Evolutionary conservation across 2,113 vertebrate species (phyloP).

Genomic region (Lepus americanus): DNA sequence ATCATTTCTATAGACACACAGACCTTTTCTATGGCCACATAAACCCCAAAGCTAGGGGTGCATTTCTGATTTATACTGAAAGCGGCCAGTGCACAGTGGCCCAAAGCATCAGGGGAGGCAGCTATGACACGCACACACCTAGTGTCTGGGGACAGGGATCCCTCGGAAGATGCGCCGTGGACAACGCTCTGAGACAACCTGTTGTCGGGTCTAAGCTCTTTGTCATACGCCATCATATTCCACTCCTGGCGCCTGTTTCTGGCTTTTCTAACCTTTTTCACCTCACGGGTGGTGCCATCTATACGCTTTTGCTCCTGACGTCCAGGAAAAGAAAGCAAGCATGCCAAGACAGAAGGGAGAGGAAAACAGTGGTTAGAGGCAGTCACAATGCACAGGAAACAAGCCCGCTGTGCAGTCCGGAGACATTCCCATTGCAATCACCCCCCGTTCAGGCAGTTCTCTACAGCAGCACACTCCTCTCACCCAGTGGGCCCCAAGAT

Average conservation of each 20-base stretch:
- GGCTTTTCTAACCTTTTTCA: conserved; percentile 99
- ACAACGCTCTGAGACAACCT: conserved; percentile 95
- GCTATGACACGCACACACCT: conserved; percentile 89
- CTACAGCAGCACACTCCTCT: neutral
- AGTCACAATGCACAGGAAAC: conserved; percentile 81
- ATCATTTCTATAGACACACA: conserved; percentile 28
- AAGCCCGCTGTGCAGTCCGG: conserved; percentile 76
- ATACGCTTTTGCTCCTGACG: conserved; percentile 96
- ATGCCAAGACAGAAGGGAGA: conserved; percentile 86
- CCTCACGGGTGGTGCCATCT: conserved; percentile 97
- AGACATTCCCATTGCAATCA: conserved; percentile 59
- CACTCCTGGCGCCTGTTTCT: conserved; percentile 99
- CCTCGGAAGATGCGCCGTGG: conserved; percentile 96
- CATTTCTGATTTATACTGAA: conserved; percentile 16
- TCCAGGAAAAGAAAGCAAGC: conserved; percentile 86
- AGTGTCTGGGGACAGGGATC: conserved; percentile 98
- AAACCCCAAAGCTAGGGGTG: conserved; percentile 12
- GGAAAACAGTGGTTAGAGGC: conserved; percentile 88
- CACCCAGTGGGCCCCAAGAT: neutral
- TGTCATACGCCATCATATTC: conserved; percentile 99
- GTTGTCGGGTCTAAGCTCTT: conserved; percentile 98
- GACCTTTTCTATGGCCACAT: neutral
- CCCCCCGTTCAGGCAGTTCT: conserved; percentile 34
- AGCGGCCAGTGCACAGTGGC: conserved; percentile 25
- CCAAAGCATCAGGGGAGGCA: conserved; percentile 39